A percentile compares a stretch with the other conserved stretches of the same genome.
These are phyloP conservation scores for Atlantisia rogersi DNA, from an alignment of 2,113 vertebrate species.

Conservation along the genomic window DNA sequence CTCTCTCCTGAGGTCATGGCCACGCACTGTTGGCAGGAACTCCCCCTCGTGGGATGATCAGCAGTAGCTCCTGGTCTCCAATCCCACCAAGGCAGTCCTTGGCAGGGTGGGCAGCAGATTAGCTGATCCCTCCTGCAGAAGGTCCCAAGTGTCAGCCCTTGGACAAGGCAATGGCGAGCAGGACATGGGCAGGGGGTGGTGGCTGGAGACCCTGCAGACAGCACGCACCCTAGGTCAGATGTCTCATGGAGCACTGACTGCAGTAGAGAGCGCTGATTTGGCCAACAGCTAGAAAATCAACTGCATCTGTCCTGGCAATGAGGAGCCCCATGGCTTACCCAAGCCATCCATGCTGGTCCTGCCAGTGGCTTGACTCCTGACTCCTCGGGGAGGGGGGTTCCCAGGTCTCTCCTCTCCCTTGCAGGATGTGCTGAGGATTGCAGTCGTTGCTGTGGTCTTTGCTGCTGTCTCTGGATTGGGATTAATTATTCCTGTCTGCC, in stretches of 20 bases:
- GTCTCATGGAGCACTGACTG: not conserved
- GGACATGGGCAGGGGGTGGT: fast-evolving
- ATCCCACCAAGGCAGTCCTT: not conserved
- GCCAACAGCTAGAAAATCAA: not conserved
- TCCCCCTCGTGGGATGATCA: fast-evolving
- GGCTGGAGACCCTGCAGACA: fast-evolving
- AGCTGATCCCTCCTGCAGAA: not conserved
- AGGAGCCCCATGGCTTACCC: not conserved
- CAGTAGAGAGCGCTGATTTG: not conserved
- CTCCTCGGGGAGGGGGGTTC: too few species aligned
- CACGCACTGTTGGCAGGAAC: not conserved
- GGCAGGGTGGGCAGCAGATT: not conserved
- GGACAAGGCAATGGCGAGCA: not conserved
- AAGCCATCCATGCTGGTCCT: not conserved
- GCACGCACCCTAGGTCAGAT: fast-evolving
- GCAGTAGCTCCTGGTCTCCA: not conserved
- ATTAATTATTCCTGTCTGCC: constrained; percentile 33
- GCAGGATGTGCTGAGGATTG: not conserved
- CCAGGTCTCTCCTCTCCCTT: constrained; percentile 12
- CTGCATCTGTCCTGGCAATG: fast-evolving
- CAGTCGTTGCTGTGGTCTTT: not conserved
- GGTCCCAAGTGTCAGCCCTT: not conserved
- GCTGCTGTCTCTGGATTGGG: not conserved
- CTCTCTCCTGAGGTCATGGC: fast-evolving
- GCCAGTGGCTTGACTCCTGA: not conserved